Evolutionary conservation across 2,113 vertebrate genomes (phyloP).

Genomic region (human): GRCh38 chr19:53423501-53424000

Average conservation of each 20-base stretch:
- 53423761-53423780: too few relatives aligned
- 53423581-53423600: not conserved
- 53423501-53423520: not conserved
- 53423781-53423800: too few relatives aligned
- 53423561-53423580: not conserved
- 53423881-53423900: not conserved
- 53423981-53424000: not conserved
- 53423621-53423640: not conserved
- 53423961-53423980: too few relatives aligned
- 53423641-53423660: not conserved
- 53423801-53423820: not conserved
- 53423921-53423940: too few relatives aligned
- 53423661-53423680: not conserved
- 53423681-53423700: not conserved
- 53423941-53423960: too few relatives aligned
- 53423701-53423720: too few relatives aligned
- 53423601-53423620: not conserved
- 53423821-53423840: not conserved
- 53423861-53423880: not conserved
- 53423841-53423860: not conserved
- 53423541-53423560: not conserved
- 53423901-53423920: not conserved
- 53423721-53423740: too few relatives aligned
- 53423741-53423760: too few relatives aligned
- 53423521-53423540: not conserved